phyloP scores from a whole-genome alignment of 1,140 invertebrate species.

The Phthorimaea operculella region DNA sequence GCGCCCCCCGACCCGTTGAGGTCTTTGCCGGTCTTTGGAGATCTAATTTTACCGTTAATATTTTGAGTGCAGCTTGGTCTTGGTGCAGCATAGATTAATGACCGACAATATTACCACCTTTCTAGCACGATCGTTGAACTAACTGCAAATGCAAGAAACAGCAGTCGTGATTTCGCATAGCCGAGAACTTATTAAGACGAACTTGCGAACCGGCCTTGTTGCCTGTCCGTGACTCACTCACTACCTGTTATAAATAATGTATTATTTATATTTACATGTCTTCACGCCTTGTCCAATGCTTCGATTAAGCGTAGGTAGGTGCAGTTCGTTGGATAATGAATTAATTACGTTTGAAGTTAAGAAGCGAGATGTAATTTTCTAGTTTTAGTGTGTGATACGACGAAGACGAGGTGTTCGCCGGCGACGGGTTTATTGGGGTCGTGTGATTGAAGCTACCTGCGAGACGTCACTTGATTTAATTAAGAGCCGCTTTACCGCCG shows the following conservation, averaged over 20 bases:
- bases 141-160: no score
- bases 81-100: no score
- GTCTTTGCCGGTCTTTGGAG: not conserved
- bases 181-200: slow-evolving; percentile 30
- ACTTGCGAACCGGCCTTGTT: not conserved
- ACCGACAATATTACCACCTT: no score
- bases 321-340: not conserved
- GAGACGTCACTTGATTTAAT: slow-evolving; percentile 68
- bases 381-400: not conserved
- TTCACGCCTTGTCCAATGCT: not conserved
- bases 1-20: not conserved
- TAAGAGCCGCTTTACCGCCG: slow-evolving; percentile 63
- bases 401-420: not conserved
- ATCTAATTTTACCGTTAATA: no score
- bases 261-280: not conserved
- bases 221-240: not conserved
- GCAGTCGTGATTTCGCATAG: slow-evolving; percentile 26
- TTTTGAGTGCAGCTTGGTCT: no score
- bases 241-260: slow-evolving; percentile 1
- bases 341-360: no score
- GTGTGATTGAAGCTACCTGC: slow-evolving; percentile 63
- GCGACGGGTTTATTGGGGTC: slow-evolving; percentile 56
- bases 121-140: no score
- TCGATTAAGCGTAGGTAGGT: not conserved
- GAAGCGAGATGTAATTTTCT: no score